Evolutionary conservation across 2,888 invertebrate species (phyloP), one percentile per base, ranked within the genome.

Genomic region (Lasioglossum leucozonium): DNA sequence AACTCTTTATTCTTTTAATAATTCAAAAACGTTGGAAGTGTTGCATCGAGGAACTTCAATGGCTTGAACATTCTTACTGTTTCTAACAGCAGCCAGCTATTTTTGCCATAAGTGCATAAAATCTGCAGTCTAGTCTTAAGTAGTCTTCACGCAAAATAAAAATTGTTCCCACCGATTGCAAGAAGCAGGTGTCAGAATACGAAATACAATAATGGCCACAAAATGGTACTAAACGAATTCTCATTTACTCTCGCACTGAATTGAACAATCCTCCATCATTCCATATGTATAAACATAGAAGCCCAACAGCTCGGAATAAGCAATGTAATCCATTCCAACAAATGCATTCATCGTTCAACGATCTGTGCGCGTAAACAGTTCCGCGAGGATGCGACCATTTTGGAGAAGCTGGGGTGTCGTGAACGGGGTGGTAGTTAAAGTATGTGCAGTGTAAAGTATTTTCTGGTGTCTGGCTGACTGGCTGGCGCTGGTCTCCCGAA

Each of bases 361-460:
- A 77, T 40, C 78, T 42, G 82, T 72, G 75, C 78, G 85, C 11
- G 34, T 13, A 18, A 30, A 30, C 65, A 30, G 30, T 16, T 77
- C 81, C 82, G 58, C n/a, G 58, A 58, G 26, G 26, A 51, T 86
- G 81, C 82, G 86, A 89, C 69, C 88, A 89, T 89, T 89, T 89
- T 86, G 88, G 77, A 83, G 87, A 69, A 58, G 78, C 74, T 44
- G 11, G 22, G 30, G 58, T 40, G 55, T 65, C 74, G 34, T 18
- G 47, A 73, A 75, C 18, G 13, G 71, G 81, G 62, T 72, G 76
- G 67, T 65, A 47, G 79, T 72, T 26, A 88, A 89, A 88, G 78
- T 86, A 80, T 78, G 78, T 71, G 72, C 72, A 58, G 62, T 51
- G 51, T 8, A 51, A 51, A 51, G 51, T 51, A 51, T 69, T 74